A percentile compares a stretch with the other conserved stretches of the same genome.
Evolutionary conservation across 37 sponge, comb jelly and placozoan species (phyloP).

Genomic region (Cliona cf. orientalis): DNA sequence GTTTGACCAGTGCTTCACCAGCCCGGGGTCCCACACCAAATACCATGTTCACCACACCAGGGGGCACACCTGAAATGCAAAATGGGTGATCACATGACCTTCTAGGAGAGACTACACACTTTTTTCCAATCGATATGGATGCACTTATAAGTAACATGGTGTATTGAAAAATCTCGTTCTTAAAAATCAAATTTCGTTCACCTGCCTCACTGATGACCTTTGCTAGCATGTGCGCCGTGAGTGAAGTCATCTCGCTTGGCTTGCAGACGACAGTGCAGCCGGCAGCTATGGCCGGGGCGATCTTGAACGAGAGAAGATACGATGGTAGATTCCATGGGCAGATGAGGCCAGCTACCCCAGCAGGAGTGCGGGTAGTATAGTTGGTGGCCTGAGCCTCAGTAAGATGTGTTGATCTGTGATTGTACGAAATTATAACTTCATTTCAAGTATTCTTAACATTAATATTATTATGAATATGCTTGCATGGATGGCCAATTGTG

Average conservation of each 20-base stretch:
- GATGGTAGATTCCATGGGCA: conserved; percentile 95
- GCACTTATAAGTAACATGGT: too few species aligned
- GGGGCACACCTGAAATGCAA: conserved; percentile 85
- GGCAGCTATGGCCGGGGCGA: conserved; percentile 89
- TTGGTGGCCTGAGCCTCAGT: conserved; percentile 69
- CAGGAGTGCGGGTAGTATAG: conserved; percentile 77
- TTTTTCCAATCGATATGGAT: not conserved
- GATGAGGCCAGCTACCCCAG: conserved; percentile 92
- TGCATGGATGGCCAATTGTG: too few species aligned
- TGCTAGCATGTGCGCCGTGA: conserved; percentile 87
- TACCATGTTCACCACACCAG: conserved; percentile 93
- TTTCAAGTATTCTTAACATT: too few species aligned
- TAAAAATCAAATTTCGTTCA: conserved; percentile 1
- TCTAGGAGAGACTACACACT: not conserved
- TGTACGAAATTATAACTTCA: too few species aligned
- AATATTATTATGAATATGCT: too few species aligned
- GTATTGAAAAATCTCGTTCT: not conserved
- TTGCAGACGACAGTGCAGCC: conserved; percentile 92
- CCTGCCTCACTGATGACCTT: conserved; percentile 82
- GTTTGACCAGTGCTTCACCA: conserved; percentile 80
- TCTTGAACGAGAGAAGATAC: conserved; percentile 89
- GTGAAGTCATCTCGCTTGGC: conserved; percentile 95
- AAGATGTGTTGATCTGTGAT: conserved; percentile 48
- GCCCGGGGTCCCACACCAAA: conserved; percentile 85
- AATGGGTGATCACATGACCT: too few species aligned